Evolutionary conservation across 2,113 vertebrate genomes (phyloP).

Genomic region (Anseranas semipalmata): DNA sequence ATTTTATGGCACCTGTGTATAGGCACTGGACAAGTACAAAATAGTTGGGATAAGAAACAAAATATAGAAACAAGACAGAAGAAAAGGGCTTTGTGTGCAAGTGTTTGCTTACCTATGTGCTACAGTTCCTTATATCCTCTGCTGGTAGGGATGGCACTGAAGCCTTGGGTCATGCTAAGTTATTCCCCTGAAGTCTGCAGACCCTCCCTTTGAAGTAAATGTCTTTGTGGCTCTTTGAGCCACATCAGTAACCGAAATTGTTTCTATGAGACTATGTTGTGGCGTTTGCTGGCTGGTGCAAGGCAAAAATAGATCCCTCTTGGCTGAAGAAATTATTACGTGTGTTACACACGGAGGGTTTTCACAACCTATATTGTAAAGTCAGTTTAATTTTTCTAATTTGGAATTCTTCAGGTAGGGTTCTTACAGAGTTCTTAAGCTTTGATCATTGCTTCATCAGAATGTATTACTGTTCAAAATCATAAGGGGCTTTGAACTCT

Average conservation of each 20-base stretch:
- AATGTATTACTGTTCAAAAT: neutral
- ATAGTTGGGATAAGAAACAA: neutral
- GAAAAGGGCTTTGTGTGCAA: neutral
- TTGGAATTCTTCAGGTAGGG: neutral
- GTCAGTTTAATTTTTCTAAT: neutral
- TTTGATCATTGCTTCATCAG: neutral
- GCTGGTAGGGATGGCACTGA: neutral
- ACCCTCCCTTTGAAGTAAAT: neutral
- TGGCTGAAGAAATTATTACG: neutral
- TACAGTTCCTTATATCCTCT: neutral
- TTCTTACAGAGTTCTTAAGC: neutral
- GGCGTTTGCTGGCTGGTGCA: neutral
- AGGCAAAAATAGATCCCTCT: neutral
- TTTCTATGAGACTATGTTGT: neutral
- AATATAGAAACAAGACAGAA: neutral
- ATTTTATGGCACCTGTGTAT: neutral
- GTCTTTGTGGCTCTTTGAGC: neutral
- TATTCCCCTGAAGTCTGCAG: neutral
- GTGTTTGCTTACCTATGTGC: neutral
- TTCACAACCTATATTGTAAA: neutral
- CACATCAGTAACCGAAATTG: neutral
- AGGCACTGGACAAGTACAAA: neutral
- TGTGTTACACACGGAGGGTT: neutral
- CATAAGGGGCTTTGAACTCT: neutral
- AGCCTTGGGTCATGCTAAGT: neutral